A percentile compares a stretch with the other conserved stretches of the same genome.
Conservation (phyloP, 2,888 invertebrate genomes). For the Macroteleia sp. region DNA sequence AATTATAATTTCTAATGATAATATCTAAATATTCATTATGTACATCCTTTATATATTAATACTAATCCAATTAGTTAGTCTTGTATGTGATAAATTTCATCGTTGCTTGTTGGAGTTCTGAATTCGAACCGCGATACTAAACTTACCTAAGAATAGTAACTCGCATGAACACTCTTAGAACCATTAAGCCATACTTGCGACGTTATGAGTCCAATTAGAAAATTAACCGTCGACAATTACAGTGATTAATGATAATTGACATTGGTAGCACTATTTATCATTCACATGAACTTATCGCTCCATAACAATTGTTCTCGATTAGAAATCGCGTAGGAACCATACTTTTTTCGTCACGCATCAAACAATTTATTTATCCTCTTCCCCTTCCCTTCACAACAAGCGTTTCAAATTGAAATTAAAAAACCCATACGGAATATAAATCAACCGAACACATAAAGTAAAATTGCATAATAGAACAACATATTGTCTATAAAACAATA, state of each 20-base stretch:
- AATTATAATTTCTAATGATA: too few species aligned
- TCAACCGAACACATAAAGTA: too few species aligned
- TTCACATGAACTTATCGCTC: conserved; percentile 60
- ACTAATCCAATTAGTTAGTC: conserved; percentile 49
- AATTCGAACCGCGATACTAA: conserved; percentile 20
- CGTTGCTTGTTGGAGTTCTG: conserved; percentile 9
- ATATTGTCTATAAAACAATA: too few species aligned
- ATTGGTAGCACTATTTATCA: conserved; percentile 68
- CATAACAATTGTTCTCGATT: conserved; percentile 69
- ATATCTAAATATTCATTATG: too few species aligned
- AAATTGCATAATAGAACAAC: too few species aligned
- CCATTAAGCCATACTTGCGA: conserved; percentile 44
- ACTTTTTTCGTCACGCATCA: conserved; percentile 56
- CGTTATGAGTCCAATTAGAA: conserved; percentile 71
- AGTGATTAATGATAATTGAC: conserved; percentile 76
- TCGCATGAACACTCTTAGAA: conserved; percentile 24
- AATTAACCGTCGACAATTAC: conserved; percentile 76
- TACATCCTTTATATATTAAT: conserved; percentile 18
- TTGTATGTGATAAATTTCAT: conserved; percentile 38
- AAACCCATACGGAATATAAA: too few species aligned
- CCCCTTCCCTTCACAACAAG: too few species aligned
- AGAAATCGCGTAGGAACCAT: conserved; percentile 49
- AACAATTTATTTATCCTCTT: too few species aligned
- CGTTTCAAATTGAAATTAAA: too few species aligned
- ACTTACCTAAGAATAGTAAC: conserved; percentile 40